Conservation (phyloP, 2,113 vertebrate species). For the Corvus moneduloides region DNA sequence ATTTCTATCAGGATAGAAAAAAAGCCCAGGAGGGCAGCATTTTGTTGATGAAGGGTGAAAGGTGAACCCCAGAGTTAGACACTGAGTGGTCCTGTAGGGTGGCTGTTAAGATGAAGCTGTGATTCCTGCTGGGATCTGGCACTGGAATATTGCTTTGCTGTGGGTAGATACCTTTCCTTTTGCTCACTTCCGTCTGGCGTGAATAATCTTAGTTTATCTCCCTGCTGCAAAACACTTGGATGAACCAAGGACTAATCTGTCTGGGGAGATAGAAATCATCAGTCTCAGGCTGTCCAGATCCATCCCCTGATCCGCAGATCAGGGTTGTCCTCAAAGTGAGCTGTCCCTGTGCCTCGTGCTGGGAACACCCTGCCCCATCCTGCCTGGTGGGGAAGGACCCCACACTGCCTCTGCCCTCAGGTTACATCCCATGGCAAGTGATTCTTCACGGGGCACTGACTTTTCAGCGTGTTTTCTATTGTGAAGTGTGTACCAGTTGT, state of each 20-base stretch:
- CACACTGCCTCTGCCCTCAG: rapidly evolving
- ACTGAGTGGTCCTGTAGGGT: neutral
- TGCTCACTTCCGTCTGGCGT: neutral
- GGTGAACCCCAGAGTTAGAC: neutral
- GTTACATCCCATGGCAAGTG: rapidly evolving
- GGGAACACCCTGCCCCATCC: rapidly evolving
- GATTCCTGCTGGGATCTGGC: neutral
- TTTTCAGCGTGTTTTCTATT: rapidly evolving
- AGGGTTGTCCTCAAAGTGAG: neutral
- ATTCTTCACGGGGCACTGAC: neutral
- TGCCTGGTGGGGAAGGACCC: neutral
- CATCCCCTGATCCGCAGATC: neutral
- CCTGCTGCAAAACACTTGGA: neutral
- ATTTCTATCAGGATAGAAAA: neutral
- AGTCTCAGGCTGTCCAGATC: neutral
- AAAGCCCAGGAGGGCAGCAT: neutral
- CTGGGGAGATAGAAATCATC: neutral
- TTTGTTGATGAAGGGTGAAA: neutral
- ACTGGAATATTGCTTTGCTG: neutral
- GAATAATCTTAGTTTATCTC: neutral
- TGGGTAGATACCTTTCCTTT: neutral
- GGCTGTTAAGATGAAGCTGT: neutral
- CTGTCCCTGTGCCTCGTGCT: neutral
- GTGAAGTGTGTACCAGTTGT: too few relatives aligned
- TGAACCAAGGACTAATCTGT: neutral